Evolutionary conservation across 2,797 vertebrate genomes (phyloP).

Genomic region (Sebastes ruberrimus): DNA sequence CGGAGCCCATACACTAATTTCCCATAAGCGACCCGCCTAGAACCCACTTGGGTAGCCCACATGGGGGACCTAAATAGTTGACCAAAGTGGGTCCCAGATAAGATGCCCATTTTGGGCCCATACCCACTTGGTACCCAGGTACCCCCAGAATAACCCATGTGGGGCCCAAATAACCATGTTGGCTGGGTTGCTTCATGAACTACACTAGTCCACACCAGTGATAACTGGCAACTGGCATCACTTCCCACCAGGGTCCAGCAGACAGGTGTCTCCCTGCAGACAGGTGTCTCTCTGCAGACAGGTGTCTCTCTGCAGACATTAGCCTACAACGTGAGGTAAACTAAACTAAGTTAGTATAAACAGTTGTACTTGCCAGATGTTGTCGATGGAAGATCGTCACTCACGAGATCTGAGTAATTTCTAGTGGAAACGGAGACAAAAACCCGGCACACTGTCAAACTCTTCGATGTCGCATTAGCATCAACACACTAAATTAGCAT

Average conservation of each 20-base stretch:
- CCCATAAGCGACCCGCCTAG: no score
- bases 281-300: no score
- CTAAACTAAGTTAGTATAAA: neutral
- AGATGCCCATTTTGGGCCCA: no score
- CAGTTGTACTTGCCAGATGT: conserved; percentile 67
- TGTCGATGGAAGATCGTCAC: conserved; percentile 32
- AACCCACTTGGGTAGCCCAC: no score
- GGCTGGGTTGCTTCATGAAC: neutral
- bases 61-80: accelerated
- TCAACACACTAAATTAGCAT: no score
- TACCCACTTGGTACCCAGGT: no score
- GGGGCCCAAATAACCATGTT: no score
- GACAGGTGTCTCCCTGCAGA: no score
- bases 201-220: neutral
- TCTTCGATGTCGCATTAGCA: neutral
- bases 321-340: neutral
- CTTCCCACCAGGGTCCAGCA: neutral
- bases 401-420: conserved; percentile 27
- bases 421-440: conserved; percentile 56
- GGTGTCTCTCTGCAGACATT: no score
- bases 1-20: no score
- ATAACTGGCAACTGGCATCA: neutral
- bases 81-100: no score
- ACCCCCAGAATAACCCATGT: no score
- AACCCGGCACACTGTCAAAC: conserved; percentile 20